Evolutionary conservation across 2,888 invertebrate genomes (phyloP), one percentile per base, ranked within the genome.

Genomic region (Apamea epomidion): DNA sequence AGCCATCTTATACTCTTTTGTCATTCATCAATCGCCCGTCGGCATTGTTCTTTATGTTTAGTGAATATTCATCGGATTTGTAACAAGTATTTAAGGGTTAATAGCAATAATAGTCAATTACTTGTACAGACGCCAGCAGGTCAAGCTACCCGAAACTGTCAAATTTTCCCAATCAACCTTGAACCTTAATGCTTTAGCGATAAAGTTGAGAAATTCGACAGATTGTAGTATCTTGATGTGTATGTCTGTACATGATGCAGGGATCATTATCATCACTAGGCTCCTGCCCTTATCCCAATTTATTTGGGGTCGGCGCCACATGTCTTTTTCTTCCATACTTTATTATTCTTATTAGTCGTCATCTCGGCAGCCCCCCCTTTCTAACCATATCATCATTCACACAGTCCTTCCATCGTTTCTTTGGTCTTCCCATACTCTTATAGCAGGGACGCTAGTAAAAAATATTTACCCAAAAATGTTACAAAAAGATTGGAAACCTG

Each of bases 1-100:
- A 87, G 84, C 89, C 87, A 89, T 92, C 92, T 93, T 92, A 92
- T 93, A 91, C 92, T 92, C 91, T 92, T 90, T 91, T 94, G 94
- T 93, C 94, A 94, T 92, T 94, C 91, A 91, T 92, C 91, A 87
- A 91, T 93, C 91, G 89, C 76, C 74, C 68, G 76, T 77, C 75
- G 88, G 79, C 80, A 85, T 88, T 80, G 88, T 87, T 88, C 85
- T 86, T 88, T 89, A 84, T 87, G 81, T 74, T 80, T 84, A 68
- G 83, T 85, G 83, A 85, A 88, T 84, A 84, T 86, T 88, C 73
- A 81, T 80, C 70, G 72, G 78, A 79, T 64, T 76, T 42, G n/a
- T 65, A 71, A 87, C 80, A 60, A 54, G 12, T 45, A 80, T 54
- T 83, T 62, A 60, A 62, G 65, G 62, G 42, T 76, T 82, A 60